A percentile compares a stretch with the other conserved stretches of the same genome.
These are phyloP conservation scores for Lycocorax pyrrhopterus DNA, from an alignment of 2,113 vertebrate species.

Conservation along the genomic window DNA sequence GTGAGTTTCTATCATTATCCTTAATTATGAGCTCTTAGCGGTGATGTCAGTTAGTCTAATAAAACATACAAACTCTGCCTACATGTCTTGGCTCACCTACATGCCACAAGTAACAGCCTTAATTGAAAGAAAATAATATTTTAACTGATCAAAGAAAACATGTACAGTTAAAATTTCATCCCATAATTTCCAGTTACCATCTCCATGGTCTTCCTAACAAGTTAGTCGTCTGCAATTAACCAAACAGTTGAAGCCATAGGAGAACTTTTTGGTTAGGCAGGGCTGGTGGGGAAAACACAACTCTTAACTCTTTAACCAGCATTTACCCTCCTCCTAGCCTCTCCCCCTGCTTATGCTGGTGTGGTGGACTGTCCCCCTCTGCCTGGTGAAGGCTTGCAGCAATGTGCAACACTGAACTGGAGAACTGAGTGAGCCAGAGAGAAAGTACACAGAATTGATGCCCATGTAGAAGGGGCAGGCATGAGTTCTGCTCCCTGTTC, in stretches of 20 bases:
- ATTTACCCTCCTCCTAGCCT: background rate
- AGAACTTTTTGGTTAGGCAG: background rate
- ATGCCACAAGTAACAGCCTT: background rate
- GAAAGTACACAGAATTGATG: background rate
- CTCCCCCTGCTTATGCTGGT: background rate
- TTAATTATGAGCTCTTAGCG: background rate
- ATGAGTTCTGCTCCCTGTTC: background rate
- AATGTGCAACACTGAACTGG: background rate
- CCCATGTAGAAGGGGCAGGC: background rate
- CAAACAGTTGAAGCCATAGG: background rate
- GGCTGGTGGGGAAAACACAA: background rate
- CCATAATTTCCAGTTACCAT: background rate
- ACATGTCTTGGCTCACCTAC: background rate
- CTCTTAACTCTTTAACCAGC: background rate
- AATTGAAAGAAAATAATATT: background rate
- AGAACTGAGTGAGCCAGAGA: background rate
- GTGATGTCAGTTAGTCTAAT: background rate
- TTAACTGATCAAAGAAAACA: background rate
- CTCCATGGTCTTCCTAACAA: background rate
- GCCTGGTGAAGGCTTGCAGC: background rate
- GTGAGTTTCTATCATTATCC: background rate
- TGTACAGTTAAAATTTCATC: background rate
- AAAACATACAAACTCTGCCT: background rate
- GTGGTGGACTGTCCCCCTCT: background rate
- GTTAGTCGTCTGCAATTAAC: slow-evolving; percentile 9